A percentile compares a stretch with the other conserved stretches of the same genome.
phyloP scores from a whole-genome alignment of 2,888 invertebrate species.

The Microdon myrmicae region DNA sequence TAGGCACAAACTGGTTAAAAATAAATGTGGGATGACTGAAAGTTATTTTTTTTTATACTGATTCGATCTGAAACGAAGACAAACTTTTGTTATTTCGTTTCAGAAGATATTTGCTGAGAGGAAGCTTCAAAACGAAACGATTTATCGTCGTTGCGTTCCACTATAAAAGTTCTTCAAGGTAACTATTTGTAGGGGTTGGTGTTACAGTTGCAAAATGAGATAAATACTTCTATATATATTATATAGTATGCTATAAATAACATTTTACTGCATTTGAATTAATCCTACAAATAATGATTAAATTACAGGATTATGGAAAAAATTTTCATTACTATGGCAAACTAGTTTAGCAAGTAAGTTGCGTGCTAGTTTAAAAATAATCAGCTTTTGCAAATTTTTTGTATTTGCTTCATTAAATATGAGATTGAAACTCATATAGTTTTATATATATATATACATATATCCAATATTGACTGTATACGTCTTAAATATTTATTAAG shows the following conservation, averaged over 20 bases:
- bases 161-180: constrained; percentile 51
- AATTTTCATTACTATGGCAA: constrained; percentile 43
- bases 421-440: not conserved
- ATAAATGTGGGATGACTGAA: constrained; percentile 15
- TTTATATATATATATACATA: not conserved
- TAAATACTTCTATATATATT: too few relatives aligned
- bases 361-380: constrained; percentile 25
- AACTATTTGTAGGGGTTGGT: constrained; percentile 43
- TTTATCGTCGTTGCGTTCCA: constrained; percentile 51
- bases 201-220: too few relatives aligned
- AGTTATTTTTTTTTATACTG: constrained; percentile 16
- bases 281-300: constrained; percentile 27
- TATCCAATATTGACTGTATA: constrained; percentile 7
- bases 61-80: constrained; percentile 41
- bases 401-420: constrained; percentile 20
- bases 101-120: constrained; percentile 53
- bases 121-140: constrained; percentile 51
- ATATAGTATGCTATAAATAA: constrained; percentile 8
- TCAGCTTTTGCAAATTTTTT: constrained; percentile 11
- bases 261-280: constrained; percentile 4
- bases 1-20: constrained; percentile 6
- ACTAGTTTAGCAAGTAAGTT: constrained; percentile 51
- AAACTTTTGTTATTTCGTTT: constrained; percentile 51
- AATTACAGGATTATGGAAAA: constrained; percentile 49
- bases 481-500: constrained; percentile 7